Conservation (phyloP, 2,888 invertebrate species). For the Stenodera caucasica region DNA sequence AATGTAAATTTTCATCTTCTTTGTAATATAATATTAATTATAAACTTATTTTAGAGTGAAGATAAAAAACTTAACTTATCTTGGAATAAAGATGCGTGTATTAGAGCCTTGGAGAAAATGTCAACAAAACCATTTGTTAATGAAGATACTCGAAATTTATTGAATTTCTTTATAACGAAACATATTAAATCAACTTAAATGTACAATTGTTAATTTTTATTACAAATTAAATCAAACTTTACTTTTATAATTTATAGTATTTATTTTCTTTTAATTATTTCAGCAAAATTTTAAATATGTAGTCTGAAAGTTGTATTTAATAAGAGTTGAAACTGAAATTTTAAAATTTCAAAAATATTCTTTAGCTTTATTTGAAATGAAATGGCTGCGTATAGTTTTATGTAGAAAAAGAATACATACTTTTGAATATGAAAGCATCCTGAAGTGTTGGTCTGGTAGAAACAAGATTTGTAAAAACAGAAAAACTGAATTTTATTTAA, state of each 20-base stretch:
- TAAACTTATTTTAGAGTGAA: slow-evolving; percentile 62
- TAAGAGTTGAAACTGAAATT: no score
- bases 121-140: slow-evolving; percentile 60
- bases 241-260: slow-evolving; percentile 8
- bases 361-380: no score
- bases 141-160: slow-evolving; percentile 55
- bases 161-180: slow-evolving; percentile 56
- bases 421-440: no score
- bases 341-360: no score
- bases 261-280: neutral
- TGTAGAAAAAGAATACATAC: no score
- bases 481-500: no score
- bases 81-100: slow-evolving; percentile 67
- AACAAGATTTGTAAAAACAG: no score
- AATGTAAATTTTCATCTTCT: slow-evolving; percentile 9
- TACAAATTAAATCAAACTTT: slow-evolving; percentile 18
- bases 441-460: no score
- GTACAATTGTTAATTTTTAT: neutral
- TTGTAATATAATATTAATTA: slow-evolving; percentile 15
- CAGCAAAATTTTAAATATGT: no score
- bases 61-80: slow-evolving; percentile 65
- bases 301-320: no score
- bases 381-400: no score
- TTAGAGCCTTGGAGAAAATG: slow-evolving; percentile 60
- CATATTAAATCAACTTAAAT: slow-evolving; percentile 48